Evolutionary conservation across 64 coral and sea anemone genomes (phyloP), one percentile per base, ranked within the genome.

Genomic region (Anthopleura sola): DNA sequence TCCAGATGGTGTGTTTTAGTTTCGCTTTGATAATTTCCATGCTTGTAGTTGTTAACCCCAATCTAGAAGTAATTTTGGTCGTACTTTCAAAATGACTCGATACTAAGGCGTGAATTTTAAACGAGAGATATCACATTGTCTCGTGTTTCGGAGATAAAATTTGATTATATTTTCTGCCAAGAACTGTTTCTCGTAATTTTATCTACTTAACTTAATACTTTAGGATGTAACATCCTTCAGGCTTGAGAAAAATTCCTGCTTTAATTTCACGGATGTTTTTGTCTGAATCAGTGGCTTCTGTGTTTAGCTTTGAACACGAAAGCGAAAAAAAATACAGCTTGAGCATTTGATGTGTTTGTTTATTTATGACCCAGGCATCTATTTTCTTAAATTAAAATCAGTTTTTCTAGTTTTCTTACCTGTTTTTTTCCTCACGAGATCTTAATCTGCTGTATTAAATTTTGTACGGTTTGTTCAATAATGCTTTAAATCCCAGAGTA

Each of bases 341-440:
- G 66, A 32, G 66, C 66, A 71, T 71, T 34, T 71, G 66, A 71
- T 34, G 13, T 71, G 29, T 71, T 71, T 71, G 66, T 71, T 71
- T 71, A 34, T 29, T 34, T 32, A 71, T 36, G 66, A 71, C 34
- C 14, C 14, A 34, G 66, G 58, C 58, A 62, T 62, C 58, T 26
- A 62, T 62, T 62, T 62, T 26, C 58, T 53, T 53, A 62, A 24
- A 62, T 62, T 62, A 62, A 62, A 62, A 62, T 53, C 50, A 12
- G 50, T 24, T 62, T 62, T 62, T 4, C 58, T 62, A 62, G 58
- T 7, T 20, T 62, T 62, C 20, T 71, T n/a, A 71, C 66, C 28
- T 71, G 28, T 71, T 71, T 32, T 71, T 28, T 12, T 15, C 34
- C 21, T 44, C 66, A 71, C 29, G 26, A 71, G 28, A 71, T 71